These are phyloP conservation scores for Cylindroiulus punctatus DNA, from an alignment of 2,888 invertebrate genomes.

Conservation along the genomic window DNA sequence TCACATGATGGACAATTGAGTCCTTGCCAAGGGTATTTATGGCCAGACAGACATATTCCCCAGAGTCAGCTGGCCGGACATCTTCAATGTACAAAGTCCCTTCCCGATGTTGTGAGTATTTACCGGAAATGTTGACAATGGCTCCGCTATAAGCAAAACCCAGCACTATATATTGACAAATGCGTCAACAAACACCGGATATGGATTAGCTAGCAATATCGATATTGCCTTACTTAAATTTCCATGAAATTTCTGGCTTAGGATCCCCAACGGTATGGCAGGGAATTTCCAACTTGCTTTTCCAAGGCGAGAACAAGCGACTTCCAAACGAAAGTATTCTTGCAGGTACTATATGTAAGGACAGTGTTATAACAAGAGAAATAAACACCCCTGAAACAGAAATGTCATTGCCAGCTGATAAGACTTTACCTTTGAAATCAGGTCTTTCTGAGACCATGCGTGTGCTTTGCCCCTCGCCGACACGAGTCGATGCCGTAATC, in stretches of 20 bases:
- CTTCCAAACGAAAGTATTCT: constrained; percentile 54
- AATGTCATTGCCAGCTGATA: neutral
- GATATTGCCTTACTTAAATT: constrained; percentile 61
- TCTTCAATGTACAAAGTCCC: constrained; percentile 52
- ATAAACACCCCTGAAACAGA: neutral
- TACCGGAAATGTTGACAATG: constrained; percentile 37
- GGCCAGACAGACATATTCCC: constrained; percentile 54
- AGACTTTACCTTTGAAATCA: constrained; percentile 60
- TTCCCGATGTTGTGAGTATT: constrained; percentile 25
- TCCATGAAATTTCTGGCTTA: constrained; percentile 63
- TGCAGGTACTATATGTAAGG: constrained; percentile 53
- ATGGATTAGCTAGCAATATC: neutral
- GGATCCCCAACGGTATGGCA: constrained; percentile 65
- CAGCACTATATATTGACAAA: neutral
- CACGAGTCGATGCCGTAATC: constrained; percentile 73
- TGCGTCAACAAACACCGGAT: neutral
- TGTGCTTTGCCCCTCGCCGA: constrained; percentile 70
- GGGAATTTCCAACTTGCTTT: constrained; percentile 63
- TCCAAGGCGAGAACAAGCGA: constrained; percentile 63
- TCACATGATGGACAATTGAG: constrained; percentile 48
- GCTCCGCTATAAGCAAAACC: constrained; percentile 2
- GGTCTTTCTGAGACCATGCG: constrained; percentile 61
- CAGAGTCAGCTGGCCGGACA: constrained; percentile 48
- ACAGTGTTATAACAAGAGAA: neutral
- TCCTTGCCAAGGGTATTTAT: constrained; percentile 54